Percentiles rank a stretch among this genome's conserved stretches.
Evolutionary conservation across 2,888 invertebrate genomes (phyloP).

Genomic region (Clivina fossor): DNA sequence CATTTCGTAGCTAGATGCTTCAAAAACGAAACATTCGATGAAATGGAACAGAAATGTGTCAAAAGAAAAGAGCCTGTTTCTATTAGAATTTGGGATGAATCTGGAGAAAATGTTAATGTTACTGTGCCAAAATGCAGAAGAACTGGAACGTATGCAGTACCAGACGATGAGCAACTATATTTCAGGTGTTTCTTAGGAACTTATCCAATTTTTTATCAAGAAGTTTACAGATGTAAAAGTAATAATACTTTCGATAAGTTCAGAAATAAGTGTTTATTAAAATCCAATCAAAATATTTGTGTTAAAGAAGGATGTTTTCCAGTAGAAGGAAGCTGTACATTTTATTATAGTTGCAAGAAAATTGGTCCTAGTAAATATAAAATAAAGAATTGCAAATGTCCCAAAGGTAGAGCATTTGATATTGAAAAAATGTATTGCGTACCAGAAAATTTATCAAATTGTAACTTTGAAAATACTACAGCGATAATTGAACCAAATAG

Average conservation of each 20-base stretch:
- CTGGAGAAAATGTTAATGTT: conserved; percentile 41
- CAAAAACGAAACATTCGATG: conserved; percentile 46
- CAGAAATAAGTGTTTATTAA: conserved; percentile 44
- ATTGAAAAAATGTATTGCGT: conserved; percentile 39
- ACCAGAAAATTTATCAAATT: conserved; percentile 36
- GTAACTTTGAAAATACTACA: conserved; percentile 21
- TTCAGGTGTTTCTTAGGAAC: conserved; percentile 47
- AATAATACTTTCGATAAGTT: conserved; percentile 47
- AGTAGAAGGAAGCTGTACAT: conserved; percentile 50
- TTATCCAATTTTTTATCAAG: conserved; percentile 42
- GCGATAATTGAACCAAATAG: too few species aligned
- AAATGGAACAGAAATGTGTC: conserved; percentile 40
- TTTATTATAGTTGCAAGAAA: conserved; percentile 53
- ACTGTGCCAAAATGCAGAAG: conserved; percentile 44
- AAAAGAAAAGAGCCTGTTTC: conserved; percentile 1
- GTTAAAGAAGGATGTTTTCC: conserved; percentile 48
- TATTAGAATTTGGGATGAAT: conserved; percentile 35
- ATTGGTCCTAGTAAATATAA: conserved; percentile 47
- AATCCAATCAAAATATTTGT: conserved; percentile 39
- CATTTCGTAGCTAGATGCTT: conserved; percentile 53
- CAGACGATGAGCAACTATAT: conserved; percentile 48
- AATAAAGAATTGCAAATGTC: conserved; percentile 49
- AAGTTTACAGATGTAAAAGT: conserved; percentile 48
- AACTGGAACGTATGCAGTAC: conserved; percentile 50
- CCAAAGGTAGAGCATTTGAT: conserved; percentile 42